Evolutionary conservation across 1,140 invertebrate species (phyloP).

Genomic region (Atta colombica): DNA sequence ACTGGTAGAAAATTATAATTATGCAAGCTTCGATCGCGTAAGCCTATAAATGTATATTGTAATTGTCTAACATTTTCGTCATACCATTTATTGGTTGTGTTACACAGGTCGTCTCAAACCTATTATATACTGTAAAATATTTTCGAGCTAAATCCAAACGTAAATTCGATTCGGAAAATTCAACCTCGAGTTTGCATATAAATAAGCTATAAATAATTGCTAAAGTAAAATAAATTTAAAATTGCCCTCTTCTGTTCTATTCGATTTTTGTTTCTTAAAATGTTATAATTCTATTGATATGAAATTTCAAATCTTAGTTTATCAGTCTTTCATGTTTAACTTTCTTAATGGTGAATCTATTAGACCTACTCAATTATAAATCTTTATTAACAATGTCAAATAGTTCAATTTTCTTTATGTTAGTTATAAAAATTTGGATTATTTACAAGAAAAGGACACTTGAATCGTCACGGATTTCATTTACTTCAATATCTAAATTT

Average conservation of each 20-base stretch:
- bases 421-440: too few species aligned
- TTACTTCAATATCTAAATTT: too few species aligned
- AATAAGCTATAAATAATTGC: slow-evolving; percentile 18
- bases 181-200: not conserved
- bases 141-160: not conserved
- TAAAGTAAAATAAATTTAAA: not conserved
- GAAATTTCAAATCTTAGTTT: not conserved
- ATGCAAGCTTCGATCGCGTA: slow-evolving; percentile 41
- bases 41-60: slow-evolving; percentile 50
- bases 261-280: not conserved
- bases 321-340: not conserved
- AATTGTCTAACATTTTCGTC: slow-evolving; percentile 51
- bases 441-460: too few species aligned
- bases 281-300: not conserved
- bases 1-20: slow-evolving; percentile 63
- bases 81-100: not conserved
- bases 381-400: too few species aligned
- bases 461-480: too few species aligned
- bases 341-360: too few species aligned
- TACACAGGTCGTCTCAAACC: not conserved
- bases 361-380: too few species aligned
- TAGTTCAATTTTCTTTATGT: too few species aligned
- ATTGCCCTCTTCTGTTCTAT: not conserved
- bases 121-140: slow-evolving; percentile 12
- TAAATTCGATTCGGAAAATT: slow-evolving; percentile 20